phyloP scores from a whole-genome alignment of 23 tunicate genomes.

The Oikopleura vanhoeffeni region DNA sequence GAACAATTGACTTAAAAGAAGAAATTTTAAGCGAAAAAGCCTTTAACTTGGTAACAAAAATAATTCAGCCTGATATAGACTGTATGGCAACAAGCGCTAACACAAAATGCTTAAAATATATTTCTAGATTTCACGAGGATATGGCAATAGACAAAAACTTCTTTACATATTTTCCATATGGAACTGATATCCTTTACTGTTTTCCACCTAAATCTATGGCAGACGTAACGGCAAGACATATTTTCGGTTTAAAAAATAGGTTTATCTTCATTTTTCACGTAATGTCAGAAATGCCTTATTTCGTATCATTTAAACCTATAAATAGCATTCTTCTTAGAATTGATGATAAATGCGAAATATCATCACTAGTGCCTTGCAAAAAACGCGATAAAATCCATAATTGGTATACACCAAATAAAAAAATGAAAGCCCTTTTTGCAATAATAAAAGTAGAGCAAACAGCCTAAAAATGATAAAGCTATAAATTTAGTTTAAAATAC shows the following conservation, averaged over 20 bases:
- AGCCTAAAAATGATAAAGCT: too few species aligned
- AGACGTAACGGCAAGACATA: not conserved
- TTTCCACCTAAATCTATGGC: not conserved
- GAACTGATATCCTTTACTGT: not conserved
- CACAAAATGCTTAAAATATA: not conserved
- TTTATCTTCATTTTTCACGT: not conserved
- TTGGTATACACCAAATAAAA: too few species aligned
- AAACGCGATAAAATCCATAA: too few species aligned
- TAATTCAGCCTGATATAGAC: not conserved
- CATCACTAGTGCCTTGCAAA: too few species aligned
- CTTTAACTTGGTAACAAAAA: not conserved
- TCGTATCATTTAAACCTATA: not conserved
- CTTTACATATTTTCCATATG: not conserved
- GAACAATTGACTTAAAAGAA: not conserved
- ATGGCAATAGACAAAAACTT: not conserved
- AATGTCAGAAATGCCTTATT: not conserved
- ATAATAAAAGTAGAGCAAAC: too few species aligned
- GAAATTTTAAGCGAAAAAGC: not conserved
- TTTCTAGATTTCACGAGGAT: not conserved
- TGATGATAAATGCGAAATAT: not conserved
- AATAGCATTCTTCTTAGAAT: not conserved
- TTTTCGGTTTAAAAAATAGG: not conserved
- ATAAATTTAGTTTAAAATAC: too few species aligned
- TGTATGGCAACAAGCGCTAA: not conserved
- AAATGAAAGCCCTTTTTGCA: too few species aligned